phyloP scores from a whole-genome alignment of 2,113 vertebrate species.

The Atlantisia rogersi region DNA sequence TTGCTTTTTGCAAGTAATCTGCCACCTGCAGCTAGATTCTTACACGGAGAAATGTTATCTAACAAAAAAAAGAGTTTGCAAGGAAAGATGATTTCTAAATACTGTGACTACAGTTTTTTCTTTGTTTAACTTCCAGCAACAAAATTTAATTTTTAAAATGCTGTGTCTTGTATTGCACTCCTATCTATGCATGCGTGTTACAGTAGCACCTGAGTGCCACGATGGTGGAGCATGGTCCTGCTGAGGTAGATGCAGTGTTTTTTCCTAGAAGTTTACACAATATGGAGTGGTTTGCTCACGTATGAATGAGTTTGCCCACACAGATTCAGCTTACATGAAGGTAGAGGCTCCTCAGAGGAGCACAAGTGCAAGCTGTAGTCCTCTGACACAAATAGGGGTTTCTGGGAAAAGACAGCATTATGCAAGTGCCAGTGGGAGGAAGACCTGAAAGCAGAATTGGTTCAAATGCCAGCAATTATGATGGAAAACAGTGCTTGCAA shows the following conservation, averaged over 20 bases:
- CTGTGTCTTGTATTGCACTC: not conserved
- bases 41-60: not conserved
- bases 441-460: not conserved
- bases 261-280: not conserved
- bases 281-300: not conserved
- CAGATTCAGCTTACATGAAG: not conserved
- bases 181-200: fast-evolving
- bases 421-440: not conserved
- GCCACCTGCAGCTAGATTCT: not conserved
- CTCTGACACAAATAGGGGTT: not conserved
- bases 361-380: not conserved
- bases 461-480: not conserved
- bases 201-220: not conserved
- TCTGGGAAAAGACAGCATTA: not conserved
- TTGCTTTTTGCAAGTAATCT: not conserved
- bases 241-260: not conserved
- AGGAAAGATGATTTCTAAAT: not conserved
- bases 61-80: not conserved
- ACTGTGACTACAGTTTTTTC: not conserved
- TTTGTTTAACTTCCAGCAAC: not conserved
- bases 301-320: fast-evolving
- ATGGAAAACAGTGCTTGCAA: not conserved
- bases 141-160: not conserved
- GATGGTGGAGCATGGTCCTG: not conserved
- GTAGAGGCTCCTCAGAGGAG: not conserved